Conservation (phyloP, 2,797 vertebrate species). For the Myotis planiceps region DNA sequence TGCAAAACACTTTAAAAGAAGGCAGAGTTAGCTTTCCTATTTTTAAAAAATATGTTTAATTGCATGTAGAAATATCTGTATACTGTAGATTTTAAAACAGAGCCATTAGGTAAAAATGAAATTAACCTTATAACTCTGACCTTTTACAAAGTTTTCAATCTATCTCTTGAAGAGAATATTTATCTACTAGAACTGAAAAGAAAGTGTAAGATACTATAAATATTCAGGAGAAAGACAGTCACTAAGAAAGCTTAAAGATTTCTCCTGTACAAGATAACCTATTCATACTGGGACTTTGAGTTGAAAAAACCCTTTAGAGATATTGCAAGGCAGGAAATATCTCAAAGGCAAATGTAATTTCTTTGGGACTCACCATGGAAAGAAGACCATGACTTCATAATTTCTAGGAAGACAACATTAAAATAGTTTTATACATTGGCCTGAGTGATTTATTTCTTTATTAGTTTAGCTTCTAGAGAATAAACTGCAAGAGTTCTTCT, state of each 20-base stretch:
- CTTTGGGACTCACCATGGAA: neutral
- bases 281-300: neutral
- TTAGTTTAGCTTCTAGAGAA: neutral
- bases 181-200: neutral
- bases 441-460: neutral
- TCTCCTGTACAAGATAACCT: neutral
- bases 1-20: constrained; percentile 54
- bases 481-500: neutral
- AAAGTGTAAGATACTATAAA: neutral
- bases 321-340: neutral
- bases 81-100: neutral
- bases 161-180: constrained; percentile 6
- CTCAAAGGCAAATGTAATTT: neutral
- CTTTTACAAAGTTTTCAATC: neutral
- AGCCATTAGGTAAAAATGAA: neutral
- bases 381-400: neutral
- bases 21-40: neutral
- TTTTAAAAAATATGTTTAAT: neutral
- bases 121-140: neutral
- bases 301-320: neutral
- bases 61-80: neutral
- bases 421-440: neutral
- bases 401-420: neutral
- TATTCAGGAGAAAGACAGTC: neutral
- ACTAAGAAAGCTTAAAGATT: neutral